Percentiles rank a stretch among this genome's conserved stretches.
Evolutionary conservation across 1,140 invertebrate species (phyloP).

Genomic region (Drosophila varians): DNA sequence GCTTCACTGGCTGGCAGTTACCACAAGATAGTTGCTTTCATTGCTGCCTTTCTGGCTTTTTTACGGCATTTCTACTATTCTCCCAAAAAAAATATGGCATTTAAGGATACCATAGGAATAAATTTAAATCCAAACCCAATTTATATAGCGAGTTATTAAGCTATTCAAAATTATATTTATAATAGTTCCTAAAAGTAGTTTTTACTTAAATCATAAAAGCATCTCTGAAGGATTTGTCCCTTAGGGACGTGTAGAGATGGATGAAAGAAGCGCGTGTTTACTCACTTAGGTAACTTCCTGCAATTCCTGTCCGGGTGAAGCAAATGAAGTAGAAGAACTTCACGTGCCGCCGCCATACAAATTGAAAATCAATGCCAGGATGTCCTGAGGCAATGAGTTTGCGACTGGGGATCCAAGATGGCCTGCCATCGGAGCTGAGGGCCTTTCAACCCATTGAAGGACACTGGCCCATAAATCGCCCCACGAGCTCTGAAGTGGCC

Average conservation of each 20-base stretch:
- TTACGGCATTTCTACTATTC: not conserved
- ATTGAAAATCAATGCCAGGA: slow-evolving; percentile 73
- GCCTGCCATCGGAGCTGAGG: not conserved
- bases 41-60: not conserved
- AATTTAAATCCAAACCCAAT: too few relatives aligned
- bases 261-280: slow-evolving; percentile 40
- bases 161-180: too few relatives aligned
- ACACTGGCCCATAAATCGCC: slow-evolving; percentile 50
- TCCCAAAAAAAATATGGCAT: too few relatives aligned
- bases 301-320: slow-evolving; percentile 13
- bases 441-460: slow-evolving; percentile 50
- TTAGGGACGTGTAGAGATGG: not conserved
- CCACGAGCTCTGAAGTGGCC: slow-evolving; percentile 29
- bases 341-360: slow-evolving; percentile 68
- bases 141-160: too few relatives aligned
- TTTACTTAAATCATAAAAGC: not conserved
- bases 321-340: slow-evolving; percentile 75
- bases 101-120: not conserved
- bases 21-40: slow-evolving; percentile 15
- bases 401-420: slow-evolving; percentile 12
- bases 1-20: slow-evolving; percentile 19
- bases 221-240: not conserved
- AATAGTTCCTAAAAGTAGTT: too few relatives aligned
- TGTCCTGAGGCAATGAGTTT: slow-evolving; percentile 5
- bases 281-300: slow-evolving; percentile 66